Conservation (phyloP, 1,140 invertebrate genomes). For the Zaprionus kolodkinae region DNA sequence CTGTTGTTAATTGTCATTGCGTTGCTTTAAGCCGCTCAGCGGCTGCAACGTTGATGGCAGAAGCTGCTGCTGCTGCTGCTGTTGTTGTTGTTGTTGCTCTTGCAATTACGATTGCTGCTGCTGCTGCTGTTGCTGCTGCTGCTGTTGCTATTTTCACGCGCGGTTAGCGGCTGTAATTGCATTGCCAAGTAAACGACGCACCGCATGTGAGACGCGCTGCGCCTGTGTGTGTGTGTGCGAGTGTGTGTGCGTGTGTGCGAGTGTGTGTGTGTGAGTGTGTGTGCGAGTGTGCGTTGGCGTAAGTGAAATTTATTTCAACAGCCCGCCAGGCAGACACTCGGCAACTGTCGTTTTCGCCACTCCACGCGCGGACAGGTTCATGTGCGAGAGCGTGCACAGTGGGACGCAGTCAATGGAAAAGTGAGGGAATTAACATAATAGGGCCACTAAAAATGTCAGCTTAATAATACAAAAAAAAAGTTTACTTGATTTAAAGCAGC, state of each 20-base stretch:
- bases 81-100: slow-evolving; percentile 22
- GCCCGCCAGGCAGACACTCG: slow-evolving; percentile 67
- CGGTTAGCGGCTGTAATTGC: slow-evolving; percentile 80
- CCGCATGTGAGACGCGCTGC: slow-evolving; percentile 54
- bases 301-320: slow-evolving; percentile 81
- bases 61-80: slow-evolving; percentile 15
- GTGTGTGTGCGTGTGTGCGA: slow-evolving; percentile 26
- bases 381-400: slow-evolving; percentile 27
- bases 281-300: slow-evolving; percentile 57
- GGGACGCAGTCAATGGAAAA: slow-evolving; percentile 25
- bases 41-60: slow-evolving; percentile 35
- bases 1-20: slow-evolving; percentile 81
- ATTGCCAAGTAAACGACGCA: slow-evolving; percentile 80
- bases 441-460: too few species aligned
- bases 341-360: slow-evolving; percentile 72
- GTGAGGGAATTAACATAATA: slow-evolving; percentile 14
- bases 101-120: slow-evolving; percentile 26
- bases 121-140: slow-evolving; percentile 27
- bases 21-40: slow-evolving; percentile 73
- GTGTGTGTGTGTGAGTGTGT: slow-evolving; percentile 26
- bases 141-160: slow-evolving; percentile 75
- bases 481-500: too few species aligned
- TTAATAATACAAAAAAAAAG: too few species aligned
- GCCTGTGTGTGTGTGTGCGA: slow-evolving; percentile 29
- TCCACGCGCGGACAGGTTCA: slow-evolving; percentile 21